phyloP scores from a whole-genome alignment of 2,888 invertebrate species.

The Alloscopus bannaensis region DNA sequence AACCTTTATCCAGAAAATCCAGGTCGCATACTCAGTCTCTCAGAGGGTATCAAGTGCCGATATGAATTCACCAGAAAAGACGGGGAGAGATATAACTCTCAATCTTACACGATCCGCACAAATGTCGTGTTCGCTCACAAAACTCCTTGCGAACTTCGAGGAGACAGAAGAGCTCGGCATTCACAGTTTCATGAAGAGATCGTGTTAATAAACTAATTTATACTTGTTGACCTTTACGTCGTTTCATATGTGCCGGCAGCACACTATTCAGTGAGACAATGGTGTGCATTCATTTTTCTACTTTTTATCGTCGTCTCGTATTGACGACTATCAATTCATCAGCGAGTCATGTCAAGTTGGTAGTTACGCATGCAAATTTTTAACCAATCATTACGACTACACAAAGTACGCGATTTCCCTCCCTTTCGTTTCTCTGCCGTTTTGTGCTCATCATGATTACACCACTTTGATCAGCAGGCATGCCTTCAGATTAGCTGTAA shows the following conservation, averaged over 20 bases:
- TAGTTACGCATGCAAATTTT: slow-evolving; percentile 3
- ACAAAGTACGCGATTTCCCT: not conserved
- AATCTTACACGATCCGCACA: not conserved
- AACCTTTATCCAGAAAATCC: too few relatives aligned
- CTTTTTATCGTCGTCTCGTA: not conserved
- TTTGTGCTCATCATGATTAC: too few relatives aligned
- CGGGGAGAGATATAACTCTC: not conserved
- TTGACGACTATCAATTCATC: not conserved
- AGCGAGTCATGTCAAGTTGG: not conserved
- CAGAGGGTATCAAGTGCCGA: not conserved
- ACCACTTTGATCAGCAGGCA: too few relatives aligned
- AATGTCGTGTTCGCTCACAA: not conserved
- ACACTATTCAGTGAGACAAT: not conserved
- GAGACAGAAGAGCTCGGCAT: not conserved
- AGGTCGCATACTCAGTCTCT: slow-evolving; percentile 3
- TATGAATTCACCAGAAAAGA: not conserved
- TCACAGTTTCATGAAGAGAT: not conserved
- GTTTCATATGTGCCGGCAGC: not conserved
- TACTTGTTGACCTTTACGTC: slow-evolving; percentile 24
- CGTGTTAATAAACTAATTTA: slow-evolving; percentile 27
- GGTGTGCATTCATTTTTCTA: not conserved
- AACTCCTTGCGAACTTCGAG: not conserved
- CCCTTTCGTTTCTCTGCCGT: too few relatives aligned
- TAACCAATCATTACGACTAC: slow-evolving; percentile 2
- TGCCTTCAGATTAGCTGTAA: slow-evolving; percentile 3